phyloP scores from a whole-genome alignment of 2,113 vertebrate genomes.

The Nematolebias whitei region DNA sequence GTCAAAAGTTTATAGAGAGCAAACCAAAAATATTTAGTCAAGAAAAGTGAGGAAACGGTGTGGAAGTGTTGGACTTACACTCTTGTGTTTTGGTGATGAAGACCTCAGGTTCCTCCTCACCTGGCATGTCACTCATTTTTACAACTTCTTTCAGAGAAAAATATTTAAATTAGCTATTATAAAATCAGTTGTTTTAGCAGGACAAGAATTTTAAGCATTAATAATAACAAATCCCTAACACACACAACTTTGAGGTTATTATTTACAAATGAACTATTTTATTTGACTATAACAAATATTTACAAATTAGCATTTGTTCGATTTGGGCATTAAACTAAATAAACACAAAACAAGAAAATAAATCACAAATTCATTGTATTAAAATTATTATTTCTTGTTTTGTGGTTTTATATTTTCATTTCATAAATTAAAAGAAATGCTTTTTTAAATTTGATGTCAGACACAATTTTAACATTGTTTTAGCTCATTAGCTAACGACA shows the following conservation, averaged over 20 bases:
- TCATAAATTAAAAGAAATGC: background rate
- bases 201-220: background rate
- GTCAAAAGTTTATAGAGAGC: background rate
- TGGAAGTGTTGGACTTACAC: slow-evolving; percentile 47
- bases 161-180: background rate
- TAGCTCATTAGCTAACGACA: too few species aligned
- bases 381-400: too few species aligned
- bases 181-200: background rate
- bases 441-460: background rate
- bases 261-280: too few species aligned
- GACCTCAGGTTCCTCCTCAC: slow-evolving; percentile 67
- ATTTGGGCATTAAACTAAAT: too few species aligned
- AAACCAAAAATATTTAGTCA: background rate
- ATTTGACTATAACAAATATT: too few species aligned
- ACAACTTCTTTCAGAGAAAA: slow-evolving; percentile 69
- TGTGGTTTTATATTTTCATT: too few species aligned
- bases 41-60: background rate
- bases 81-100: slow-evolving; percentile 46
- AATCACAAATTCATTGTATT: too few species aligned
- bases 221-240: background rate
- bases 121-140: slow-evolving; percentile 35
- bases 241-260: too few species aligned
- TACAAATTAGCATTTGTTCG: too few species aligned
- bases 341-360: too few species aligned
- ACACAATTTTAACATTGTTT: background rate